Evolutionary conservation across 2,113 vertebrate genomes (phyloP).

Genomic region (Xenopus tropicalis): DNA sequence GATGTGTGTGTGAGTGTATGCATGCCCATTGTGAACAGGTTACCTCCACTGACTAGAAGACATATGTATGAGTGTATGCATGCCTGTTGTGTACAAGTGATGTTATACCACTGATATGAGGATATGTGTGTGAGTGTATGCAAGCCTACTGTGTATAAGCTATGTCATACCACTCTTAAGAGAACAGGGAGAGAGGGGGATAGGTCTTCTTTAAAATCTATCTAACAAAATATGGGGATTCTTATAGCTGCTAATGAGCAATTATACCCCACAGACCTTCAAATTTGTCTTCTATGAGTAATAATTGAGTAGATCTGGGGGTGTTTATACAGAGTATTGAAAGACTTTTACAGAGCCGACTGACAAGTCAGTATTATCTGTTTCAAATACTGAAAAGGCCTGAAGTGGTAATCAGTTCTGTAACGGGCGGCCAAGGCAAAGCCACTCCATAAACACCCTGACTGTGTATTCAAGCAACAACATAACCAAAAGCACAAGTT

Average conservation of each 20-base stretch:
- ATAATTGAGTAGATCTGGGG: neutral
- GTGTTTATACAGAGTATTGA: neutral
- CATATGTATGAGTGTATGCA: neutral
- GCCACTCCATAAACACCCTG: too few species aligned
- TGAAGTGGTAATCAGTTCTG: neutral
- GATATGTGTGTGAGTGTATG: slow-evolving; percentile 5
- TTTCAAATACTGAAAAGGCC: neutral
- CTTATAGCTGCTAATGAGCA: neutral
- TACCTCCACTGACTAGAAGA: too few species aligned
- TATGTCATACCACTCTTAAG: slow-evolving; percentile 3
- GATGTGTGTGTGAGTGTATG: neutral
- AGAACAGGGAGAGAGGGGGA: slow-evolving; percentile 26
- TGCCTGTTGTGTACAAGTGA: too few species aligned
- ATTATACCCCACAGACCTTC: neutral
- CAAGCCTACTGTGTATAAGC: slow-evolving; percentile 10
- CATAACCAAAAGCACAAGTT: slow-evolving; percentile 37
- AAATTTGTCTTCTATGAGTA: neutral
- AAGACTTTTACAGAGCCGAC: neutral
- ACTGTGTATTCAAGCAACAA: neutral
- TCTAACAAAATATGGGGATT: neutral
- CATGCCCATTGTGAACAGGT: too few species aligned
- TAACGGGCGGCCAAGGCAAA: too few species aligned
- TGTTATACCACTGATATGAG: too few species aligned
- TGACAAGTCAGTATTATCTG: neutral
- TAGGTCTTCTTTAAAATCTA: slow-evolving; percentile 9